phyloP scores from a whole-genome alignment of 1,140 invertebrate genomes.

The Aphaenogaster ashmeadi region DNA sequence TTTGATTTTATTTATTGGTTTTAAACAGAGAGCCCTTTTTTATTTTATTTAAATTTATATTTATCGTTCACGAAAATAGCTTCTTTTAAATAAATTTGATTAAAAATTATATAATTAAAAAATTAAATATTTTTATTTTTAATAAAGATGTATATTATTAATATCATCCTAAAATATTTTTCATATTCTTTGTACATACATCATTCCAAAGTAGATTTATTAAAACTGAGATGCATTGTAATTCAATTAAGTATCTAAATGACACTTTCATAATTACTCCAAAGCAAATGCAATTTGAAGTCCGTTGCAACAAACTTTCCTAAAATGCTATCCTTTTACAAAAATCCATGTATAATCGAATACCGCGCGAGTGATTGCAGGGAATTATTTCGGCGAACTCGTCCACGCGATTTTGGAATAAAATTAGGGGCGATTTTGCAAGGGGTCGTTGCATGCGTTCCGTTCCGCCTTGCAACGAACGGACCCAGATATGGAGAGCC shows the following conservation, averaged over 20 bases:
- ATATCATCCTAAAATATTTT: neutral
- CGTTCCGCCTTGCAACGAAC: constrained; percentile 13
- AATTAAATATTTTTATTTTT: neutral
- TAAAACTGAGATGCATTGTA: neutral
- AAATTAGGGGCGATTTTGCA: constrained; percentile 60
- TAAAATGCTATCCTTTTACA: neutral
- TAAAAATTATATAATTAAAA: too few relatives aligned
- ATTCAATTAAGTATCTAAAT: neutral
- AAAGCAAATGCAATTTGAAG: neutral
- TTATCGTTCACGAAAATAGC: neutral
- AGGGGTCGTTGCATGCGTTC: constrained; percentile 28
- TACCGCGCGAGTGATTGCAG: neutral
- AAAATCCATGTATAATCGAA: neutral
- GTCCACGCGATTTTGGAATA: neutral
- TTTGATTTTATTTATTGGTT: too few relatives aligned
- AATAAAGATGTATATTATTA: neutral
- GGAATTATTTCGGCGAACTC: constrained; percentile 22
- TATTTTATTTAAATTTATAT: too few relatives aligned
- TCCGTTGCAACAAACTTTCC: neutral
- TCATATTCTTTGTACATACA: neutral
- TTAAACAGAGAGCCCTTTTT: too few relatives aligned
- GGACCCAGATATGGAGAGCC: neutral
- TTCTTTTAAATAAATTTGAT: neutral
- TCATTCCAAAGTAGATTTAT: neutral
- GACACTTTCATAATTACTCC: neutral